These are phyloP conservation scores for Sceloporus undulatus DNA, from an alignment of 2,113 vertebrate species.

Conservation along the genomic window DNA sequence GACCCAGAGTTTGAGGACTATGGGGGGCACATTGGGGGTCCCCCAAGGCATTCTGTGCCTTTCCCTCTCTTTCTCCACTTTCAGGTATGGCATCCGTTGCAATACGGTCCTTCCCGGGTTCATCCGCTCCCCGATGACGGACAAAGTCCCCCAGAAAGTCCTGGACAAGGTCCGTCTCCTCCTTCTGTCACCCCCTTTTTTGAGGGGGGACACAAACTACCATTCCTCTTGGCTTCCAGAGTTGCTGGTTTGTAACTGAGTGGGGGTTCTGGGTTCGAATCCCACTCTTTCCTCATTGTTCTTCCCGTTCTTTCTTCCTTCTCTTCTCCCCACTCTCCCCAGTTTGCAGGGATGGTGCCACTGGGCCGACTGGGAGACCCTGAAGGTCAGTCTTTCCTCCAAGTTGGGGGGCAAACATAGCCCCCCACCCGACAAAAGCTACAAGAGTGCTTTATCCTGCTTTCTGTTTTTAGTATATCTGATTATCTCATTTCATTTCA, in stretches of 20 bases:
- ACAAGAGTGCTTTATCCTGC: too few species aligned
- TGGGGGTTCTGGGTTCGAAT: background rate
- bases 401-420: background rate
- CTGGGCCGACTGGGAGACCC: slow-evolving; percentile 83
- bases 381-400: slow-evolving; percentile 75
- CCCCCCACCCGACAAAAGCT: too few species aligned
- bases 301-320: background rate
- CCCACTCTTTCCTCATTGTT: background rate
- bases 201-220: background rate
- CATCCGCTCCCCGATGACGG: slow-evolving; percentile 87
- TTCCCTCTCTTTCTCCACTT: background rate
- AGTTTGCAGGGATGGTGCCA: slow-evolving; percentile 78
- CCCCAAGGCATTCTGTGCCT: too few species aligned
- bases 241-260: background rate
- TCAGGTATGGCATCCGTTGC: slow-evolving; percentile 87
- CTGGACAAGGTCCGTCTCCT: slow-evolving; percentile 79
- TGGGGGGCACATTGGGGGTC: too few species aligned
- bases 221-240: too few species aligned
- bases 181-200: background rate
- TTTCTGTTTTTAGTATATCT: background rate
- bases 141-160: slow-evolving; percentile 86
- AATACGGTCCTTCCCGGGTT: slow-evolving; percentile 89
- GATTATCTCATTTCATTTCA: too few species aligned
- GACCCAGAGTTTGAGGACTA: background rate
- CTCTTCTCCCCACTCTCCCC: background rate